Conservation (phyloP, 1,140 invertebrate genomes). For the Drosophila ironensis region DNA sequence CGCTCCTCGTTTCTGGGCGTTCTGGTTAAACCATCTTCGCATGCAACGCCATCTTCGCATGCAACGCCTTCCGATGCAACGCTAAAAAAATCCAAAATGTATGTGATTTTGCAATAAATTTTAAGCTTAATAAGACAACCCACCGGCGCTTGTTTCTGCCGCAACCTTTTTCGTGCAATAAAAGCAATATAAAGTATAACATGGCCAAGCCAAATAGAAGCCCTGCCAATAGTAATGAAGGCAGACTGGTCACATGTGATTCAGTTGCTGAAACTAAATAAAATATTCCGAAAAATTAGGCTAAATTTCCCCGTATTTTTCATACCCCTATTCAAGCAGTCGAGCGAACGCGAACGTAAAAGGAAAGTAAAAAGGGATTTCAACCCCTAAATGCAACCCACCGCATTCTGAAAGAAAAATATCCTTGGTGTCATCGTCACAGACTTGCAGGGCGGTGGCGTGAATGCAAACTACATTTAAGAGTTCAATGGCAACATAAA, state of each 20-base stretch:
- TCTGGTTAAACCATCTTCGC: no score
- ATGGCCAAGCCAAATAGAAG: no score
- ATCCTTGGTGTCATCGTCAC: no score
- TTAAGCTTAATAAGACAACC: no score
- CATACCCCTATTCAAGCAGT: not conserved
- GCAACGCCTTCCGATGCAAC: no score
- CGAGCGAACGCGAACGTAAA: no score
- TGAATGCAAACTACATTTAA: slow-evolving; percentile 8
- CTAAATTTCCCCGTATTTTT: slow-evolving; percentile 28
- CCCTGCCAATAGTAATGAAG: no score
- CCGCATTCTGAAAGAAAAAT: no score
- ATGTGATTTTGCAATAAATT: not conserved
- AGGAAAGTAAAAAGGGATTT: not conserved
- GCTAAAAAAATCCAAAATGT: not conserved
- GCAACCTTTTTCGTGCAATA: not conserved
- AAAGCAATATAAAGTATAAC: slow-evolving; percentile 5
- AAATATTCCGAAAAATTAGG: not conserved
- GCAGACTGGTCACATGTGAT: not conserved
- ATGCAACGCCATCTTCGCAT: not conserved
- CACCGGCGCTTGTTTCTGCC: not conserved
- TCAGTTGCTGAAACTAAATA: not conserved
- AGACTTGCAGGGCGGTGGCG: not conserved
- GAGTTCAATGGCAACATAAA: not conserved
- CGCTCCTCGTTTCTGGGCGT: not conserved
- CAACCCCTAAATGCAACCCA: slow-evolving; percentile 11